A percentile compares a stretch with the other conserved stretches of the same genome.
Conservation (phyloP, 2,113 vertebrate genomes). For the Petaurus breviceps region DNA sequence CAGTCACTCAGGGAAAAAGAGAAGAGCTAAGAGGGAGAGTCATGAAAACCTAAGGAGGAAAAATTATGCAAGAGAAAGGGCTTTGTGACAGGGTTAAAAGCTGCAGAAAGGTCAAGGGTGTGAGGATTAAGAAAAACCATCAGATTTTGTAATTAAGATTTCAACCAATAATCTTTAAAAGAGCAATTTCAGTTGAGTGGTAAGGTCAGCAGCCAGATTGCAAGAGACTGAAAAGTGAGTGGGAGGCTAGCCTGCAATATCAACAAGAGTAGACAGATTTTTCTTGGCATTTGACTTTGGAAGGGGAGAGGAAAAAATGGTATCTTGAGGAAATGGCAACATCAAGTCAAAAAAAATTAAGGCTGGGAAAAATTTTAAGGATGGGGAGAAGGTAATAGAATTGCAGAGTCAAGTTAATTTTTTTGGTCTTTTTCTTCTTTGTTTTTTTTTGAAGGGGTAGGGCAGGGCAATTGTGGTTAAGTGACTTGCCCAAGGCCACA, state of each 20-base stretch:
- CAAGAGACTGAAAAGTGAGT: background rate
- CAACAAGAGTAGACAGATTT: background rate
- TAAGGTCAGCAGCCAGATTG: background rate
- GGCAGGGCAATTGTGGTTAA: too few relatives aligned
- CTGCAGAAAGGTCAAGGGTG: background rate
- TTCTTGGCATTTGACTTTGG: background rate
- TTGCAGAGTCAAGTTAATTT: background rate
- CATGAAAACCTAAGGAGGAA: background rate
- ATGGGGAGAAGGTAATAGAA: background rate
- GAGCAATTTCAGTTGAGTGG: background rate
- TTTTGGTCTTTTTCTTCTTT: background rate
- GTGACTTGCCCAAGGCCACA: too few relatives aligned
- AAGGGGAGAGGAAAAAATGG: background rate
- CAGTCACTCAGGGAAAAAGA: background rate
- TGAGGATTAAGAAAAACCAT: background rate
- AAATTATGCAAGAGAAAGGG: background rate
- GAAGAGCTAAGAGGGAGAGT: background rate
- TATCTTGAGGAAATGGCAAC: background rate
- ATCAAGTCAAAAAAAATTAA: background rate
- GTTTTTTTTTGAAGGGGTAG: too few relatives aligned
- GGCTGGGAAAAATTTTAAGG: background rate
- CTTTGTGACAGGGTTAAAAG: background rate
- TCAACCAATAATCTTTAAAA: background rate
- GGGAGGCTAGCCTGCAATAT: background rate
- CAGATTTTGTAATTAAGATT: background rate